Evolutionary conservation across 1,140 invertebrate genomes (phyloP), one percentile per base, ranked within the genome.

Genomic region (Brachionus koreanus): DNA sequence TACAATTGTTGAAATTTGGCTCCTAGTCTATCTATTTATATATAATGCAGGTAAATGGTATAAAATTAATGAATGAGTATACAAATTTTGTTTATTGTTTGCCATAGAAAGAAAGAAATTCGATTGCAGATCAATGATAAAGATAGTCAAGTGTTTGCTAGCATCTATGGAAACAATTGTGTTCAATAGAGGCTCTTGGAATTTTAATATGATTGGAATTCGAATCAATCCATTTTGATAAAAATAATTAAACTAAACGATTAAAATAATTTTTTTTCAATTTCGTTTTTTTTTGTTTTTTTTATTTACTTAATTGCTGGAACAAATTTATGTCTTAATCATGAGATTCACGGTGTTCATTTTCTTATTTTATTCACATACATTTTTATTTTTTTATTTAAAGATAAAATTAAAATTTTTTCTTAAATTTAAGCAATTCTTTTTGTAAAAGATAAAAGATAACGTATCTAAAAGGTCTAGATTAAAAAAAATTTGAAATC

Each of bases 191-290:
- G 29, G 0, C 5, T 33, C 23, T 33, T 37, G 63, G 63, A 65
- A 65, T 65, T 65, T 65, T 65, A 65, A 65, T 65, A 65, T 65
- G 25, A 13, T 65, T 65, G 63, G 63, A 65, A 65, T 65, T 65
- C 23, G 29, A 65, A 65, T 33, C 63, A 65, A 65, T 65, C 63
- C 25, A 13, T 33, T 65, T 33, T n/a, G 57, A 12, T 29, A 6
- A 65, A 65, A 23, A 65, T 35, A 65, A 37, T 65, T 65, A 35
- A 65, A 65, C 63, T 65, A 65, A n/a, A 65, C 49, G 49, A 57
- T 23, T 57, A 57, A 25, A 7, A 23, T 57, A 9, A 57, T 42
- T 10, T 42, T 7, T 42, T 10, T 42, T 42, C 9, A n/a, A n/a
- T 57, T 57, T 57, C 29, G 3, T 29, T 49, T 57, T 57, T 7